These are phyloP conservation scores for Zaprionus davidi DNA, from an alignment of 1,140 invertebrate species.

Conservation along the genomic window DNA sequence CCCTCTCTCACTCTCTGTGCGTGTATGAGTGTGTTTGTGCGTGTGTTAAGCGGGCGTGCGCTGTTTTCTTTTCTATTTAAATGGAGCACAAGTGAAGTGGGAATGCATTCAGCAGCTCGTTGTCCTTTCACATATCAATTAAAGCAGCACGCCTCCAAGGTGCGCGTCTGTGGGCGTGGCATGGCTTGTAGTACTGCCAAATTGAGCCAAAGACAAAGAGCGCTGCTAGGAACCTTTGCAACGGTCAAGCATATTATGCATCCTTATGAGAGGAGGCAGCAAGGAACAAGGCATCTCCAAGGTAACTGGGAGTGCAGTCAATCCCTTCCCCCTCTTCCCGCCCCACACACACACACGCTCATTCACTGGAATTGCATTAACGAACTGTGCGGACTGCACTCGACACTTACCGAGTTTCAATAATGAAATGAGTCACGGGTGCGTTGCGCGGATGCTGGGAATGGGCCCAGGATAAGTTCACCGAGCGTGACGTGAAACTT, in stretches of 20 bases:
- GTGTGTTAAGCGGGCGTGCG: slow-evolving; percentile 20
- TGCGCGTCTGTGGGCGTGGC: slow-evolving; percentile 8
- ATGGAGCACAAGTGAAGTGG: slow-evolving; percentile 81
- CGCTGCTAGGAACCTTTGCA: no score
- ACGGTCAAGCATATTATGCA: neutral
- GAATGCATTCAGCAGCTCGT: slow-evolving; percentile 43
- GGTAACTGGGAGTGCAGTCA: no score
- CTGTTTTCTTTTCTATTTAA: slow-evolving; percentile 81
- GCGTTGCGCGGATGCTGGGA: slow-evolving; percentile 89
- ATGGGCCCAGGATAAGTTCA: slow-evolving; percentile 91
- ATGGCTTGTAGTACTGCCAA: neutral
- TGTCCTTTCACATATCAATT: slow-evolving; percentile 76
- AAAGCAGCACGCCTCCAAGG: slow-evolving; percentile 34
- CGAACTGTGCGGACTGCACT: neutral
- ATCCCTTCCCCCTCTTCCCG: neutral
- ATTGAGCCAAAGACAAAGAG: no score
- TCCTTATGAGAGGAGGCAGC: neutral
- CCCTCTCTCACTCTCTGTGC: slow-evolving; percentile 9
- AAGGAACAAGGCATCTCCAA: no score
- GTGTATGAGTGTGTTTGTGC: slow-evolving; percentile 27
- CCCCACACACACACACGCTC: neutral
- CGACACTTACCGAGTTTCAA: slow-evolving; percentile 89
- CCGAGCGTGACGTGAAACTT: slow-evolving; percentile 89
- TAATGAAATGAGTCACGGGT: slow-evolving; percentile 89
- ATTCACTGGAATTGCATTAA: slow-evolving; percentile 2